These are phyloP conservation scores for Cromileptes altivelis DNA, from an alignment of 2,113 vertebrate species.

Conservation along the genomic window DNA sequence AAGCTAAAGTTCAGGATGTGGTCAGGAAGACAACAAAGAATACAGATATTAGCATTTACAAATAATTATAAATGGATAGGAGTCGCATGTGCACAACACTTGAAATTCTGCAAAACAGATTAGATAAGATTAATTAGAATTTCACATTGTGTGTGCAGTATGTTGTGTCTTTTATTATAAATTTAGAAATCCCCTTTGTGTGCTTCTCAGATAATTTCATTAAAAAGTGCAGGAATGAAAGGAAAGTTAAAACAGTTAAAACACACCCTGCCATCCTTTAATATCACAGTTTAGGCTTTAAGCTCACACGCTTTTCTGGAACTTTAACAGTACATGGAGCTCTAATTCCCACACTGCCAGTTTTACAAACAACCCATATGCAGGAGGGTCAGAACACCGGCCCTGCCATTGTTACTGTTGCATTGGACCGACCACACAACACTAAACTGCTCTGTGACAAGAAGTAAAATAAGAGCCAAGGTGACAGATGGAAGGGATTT, in stretches of 20 bases:
- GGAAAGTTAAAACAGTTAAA: not conserved
- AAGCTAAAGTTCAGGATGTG: slow-evolving; percentile 50
- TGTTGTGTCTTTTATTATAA: not conserved
- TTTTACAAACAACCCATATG: not conserved
- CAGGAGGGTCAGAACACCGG: not conserved
- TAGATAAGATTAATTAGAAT: not conserved
- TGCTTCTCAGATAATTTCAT: not conserved
- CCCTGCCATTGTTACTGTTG: slow-evolving; percentile 2
- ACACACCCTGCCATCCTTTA: not conserved
- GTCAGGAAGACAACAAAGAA: slow-evolving; percentile 27
- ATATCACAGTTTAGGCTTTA: not conserved
- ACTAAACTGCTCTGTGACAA: slow-evolving; percentile 22
- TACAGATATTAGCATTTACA: not conserved
- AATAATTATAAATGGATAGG: slow-evolving; percentile 1
- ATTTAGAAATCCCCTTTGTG: not conserved
- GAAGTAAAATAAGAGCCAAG: slow-evolving; percentile 40
- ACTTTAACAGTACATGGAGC: not conserved
- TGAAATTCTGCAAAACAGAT: not conserved
- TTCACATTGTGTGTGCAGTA: not conserved
- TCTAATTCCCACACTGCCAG: not conserved
- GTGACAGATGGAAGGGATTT: slow-evolving; percentile 58
- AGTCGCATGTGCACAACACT: not conserved
- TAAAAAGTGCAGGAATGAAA: not conserved
- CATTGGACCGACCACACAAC: slow-evolving; percentile 10
- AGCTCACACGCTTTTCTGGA: not conserved